Conservation (phyloP, 1,140 invertebrate species). For the Heliconius melpomene region DNA sequence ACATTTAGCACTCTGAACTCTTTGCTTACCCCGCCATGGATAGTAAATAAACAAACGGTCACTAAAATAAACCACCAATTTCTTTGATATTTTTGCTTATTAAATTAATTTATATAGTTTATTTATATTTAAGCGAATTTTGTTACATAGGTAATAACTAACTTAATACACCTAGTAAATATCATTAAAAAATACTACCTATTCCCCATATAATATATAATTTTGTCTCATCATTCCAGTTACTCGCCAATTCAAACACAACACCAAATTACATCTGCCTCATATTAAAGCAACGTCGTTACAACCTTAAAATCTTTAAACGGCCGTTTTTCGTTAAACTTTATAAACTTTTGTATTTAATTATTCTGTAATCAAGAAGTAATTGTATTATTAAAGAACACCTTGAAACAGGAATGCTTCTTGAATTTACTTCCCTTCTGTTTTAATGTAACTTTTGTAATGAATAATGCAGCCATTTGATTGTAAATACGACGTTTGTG, state of each 20-base stretch:
- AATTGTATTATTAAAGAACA: conserved; percentile 27
- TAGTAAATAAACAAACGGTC: too few species aligned
- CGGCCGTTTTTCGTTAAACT: conserved; percentile 54
- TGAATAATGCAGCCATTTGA: too few species aligned
- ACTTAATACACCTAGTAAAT: background rate
- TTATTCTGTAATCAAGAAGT: conserved; percentile 43
- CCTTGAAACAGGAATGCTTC: conserved; percentile 28
- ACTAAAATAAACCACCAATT: too few species aligned
- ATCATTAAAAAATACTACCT: background rate
- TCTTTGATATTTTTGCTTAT: too few species aligned
- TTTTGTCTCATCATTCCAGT: conserved; percentile 16
- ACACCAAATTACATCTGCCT: conserved; percentile 49
- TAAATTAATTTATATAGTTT: too few species aligned
- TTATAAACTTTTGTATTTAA: conserved; percentile 55
- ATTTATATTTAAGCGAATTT: too few species aligned
- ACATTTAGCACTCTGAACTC: too few species aligned
- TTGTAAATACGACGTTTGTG: too few species aligned
- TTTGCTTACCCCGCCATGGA: too few species aligned
- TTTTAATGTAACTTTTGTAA: background rate
- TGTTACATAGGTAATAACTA: too few species aligned
- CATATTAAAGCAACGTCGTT: conserved; percentile 52
- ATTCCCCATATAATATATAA: background rate
- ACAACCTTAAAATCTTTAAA: conserved; percentile 56
- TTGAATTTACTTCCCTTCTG: background rate
- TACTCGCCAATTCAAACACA: conserved; percentile 42